Conservation (phyloP, 2,888 invertebrate species). For the Xylota sylvarum region DNA sequence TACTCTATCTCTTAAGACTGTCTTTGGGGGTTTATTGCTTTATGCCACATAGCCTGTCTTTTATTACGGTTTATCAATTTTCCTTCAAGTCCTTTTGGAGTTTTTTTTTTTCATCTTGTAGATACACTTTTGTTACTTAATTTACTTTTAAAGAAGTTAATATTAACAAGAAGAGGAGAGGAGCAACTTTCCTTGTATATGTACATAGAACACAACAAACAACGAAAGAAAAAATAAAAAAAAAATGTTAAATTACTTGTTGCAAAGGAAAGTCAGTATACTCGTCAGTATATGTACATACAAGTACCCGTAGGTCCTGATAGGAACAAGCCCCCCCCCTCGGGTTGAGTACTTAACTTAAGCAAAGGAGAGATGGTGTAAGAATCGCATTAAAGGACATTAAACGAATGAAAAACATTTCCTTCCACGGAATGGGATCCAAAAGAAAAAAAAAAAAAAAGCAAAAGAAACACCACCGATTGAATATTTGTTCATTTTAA, state of each 20-base stretch:
- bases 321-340: conserved; percentile 17
- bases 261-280: too few relatives aligned
- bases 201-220: not conserved
- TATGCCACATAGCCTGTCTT: not conserved
- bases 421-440: not conserved
- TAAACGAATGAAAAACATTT: conserved; percentile 45
- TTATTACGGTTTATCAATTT: conserved; percentile 40
- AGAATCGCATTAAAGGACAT: conserved; percentile 52
- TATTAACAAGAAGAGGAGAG: conserved; percentile 19
- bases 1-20: not conserved
- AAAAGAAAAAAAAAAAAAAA: conserved; percentile 19
- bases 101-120: conserved; percentile 7
- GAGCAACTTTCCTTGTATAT: conserved; percentile 20
- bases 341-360: conserved; percentile 22
- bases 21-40: conserved; percentile 6
- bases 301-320: not conserved
- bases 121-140: conserved; percentile 41
- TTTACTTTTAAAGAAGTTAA: conserved; percentile 51
- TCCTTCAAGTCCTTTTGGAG: not conserved
- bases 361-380: conserved; percentile 14
- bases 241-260: conserved; percentile 36
- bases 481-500: conserved; percentile 54
- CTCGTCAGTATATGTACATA: not conserved
- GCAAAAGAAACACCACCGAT: conserved; percentile 11
- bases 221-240: conserved; percentile 1